These are phyloP conservation scores for Drosophila sucinea DNA, from an alignment of 1,140 invertebrate genomes.

Conservation along the genomic window DNA sequence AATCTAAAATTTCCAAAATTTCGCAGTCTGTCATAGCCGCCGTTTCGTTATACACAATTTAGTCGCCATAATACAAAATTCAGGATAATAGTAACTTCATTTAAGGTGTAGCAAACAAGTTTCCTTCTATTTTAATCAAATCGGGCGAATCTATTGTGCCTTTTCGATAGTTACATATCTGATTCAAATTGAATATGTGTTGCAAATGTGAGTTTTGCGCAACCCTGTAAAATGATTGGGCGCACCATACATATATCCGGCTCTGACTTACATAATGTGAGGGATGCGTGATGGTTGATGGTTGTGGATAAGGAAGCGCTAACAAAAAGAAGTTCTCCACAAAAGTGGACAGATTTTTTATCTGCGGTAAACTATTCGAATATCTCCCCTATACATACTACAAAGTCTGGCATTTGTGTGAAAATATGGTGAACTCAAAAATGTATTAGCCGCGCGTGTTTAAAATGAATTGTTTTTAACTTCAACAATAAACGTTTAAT, in stretches of 20 bases:
- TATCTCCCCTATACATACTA: neutral
- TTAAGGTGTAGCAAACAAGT: too few relatives aligned
- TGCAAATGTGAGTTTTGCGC: neutral
- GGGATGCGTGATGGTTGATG: neutral
- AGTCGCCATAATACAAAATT: neutral
- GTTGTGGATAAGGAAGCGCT: slow-evolving; percentile 4
- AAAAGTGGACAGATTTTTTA: slow-evolving; percentile 2
- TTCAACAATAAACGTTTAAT: too few relatives aligned
- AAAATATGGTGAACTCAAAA: neutral
- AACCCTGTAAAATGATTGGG: slow-evolving; percentile 2
- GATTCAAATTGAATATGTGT: neutral
- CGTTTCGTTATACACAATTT: neutral
- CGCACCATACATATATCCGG: neutral
- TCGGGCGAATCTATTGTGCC: neutral
- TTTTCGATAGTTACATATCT: neutral
- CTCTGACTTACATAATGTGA: neutral
- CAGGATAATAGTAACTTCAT: too few relatives aligned
- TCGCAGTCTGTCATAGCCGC: neutral
- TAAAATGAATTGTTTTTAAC: neutral
- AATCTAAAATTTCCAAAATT: neutral
- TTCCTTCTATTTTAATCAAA: neutral
- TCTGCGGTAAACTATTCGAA: neutral
- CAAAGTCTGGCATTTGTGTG: neutral
- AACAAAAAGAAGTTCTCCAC: neutral
- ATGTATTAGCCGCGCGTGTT: neutral